Percentiles rank a stretch among this genome's conserved stretches.
Conservation (phyloP, 2,113 vertebrate genomes). For the Cephalopterus ornatus region DNA sequence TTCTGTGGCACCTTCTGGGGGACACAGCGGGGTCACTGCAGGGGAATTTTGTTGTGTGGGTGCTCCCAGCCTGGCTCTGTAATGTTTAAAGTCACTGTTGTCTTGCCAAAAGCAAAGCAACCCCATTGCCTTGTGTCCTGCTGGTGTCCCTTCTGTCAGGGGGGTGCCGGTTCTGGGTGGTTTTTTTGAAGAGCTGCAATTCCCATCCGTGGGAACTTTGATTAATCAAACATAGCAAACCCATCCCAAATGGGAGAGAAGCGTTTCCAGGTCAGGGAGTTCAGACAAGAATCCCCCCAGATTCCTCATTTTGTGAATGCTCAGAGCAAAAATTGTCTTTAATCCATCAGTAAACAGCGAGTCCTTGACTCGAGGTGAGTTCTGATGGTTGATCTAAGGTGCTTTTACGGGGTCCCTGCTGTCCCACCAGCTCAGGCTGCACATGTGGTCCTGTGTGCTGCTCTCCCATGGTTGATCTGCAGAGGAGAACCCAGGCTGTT, state of each 20-base stretch:
- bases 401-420: background rate
- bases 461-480: background rate
- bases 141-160: background rate
- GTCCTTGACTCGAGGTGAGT: background rate
- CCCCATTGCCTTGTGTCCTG: background rate
- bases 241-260: background rate
- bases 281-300: background rate
- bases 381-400: background rate
- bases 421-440: background rate
- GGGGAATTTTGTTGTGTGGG: background rate
- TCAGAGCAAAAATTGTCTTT: background rate
- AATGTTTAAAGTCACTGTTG: accelerated
- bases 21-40: background rate
- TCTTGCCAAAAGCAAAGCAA: background rate
- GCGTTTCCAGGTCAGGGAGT: background rate
- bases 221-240: background rate
- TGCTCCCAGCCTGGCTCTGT: background rate
- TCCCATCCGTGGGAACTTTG: background rate
- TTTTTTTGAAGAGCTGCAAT: background rate
- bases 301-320: background rate
- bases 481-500: background rate
- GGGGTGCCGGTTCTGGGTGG: background rate
- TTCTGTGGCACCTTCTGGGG: background rate
- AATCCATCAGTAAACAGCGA: background rate
- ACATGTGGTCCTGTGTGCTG: background rate